A percentile compares a stretch with the other conserved stretches of the same genome.
Evolutionary conservation across 2,888 invertebrate species (phyloP).

Genomic region (Iselma pallidipennis): DNA sequence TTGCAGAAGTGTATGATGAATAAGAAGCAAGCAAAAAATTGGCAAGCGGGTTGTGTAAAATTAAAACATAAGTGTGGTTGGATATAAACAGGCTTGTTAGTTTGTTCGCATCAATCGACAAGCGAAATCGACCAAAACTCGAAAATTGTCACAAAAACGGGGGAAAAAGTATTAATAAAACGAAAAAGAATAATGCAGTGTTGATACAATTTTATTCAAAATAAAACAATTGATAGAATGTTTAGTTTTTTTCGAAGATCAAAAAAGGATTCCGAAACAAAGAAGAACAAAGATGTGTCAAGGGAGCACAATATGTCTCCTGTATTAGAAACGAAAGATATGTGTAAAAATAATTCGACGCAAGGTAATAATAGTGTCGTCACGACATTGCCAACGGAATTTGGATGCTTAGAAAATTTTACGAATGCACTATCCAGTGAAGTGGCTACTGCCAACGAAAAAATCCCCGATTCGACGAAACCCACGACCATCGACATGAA

Average conservation of each 20-base stretch:
- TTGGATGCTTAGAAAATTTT: constrained; percentile 40
- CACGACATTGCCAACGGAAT: constrained; percentile 36
- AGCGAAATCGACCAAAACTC: constrained; percentile 10
- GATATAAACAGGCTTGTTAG: constrained; percentile 28
- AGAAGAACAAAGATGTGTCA: constrained; percentile 30
- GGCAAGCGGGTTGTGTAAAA: constrained; percentile 20
- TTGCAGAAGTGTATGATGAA: constrained; percentile 4
- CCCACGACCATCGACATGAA: constrained; percentile 32
- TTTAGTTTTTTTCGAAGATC: constrained; percentile 50
- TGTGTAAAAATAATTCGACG: constrained; percentile 49
- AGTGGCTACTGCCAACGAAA: constrained; percentile 39
- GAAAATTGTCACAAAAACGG: too few species aligned
- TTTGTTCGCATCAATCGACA: constrained; percentile 25
- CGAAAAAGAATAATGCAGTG: background rate
- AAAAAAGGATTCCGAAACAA: constrained; percentile 42
- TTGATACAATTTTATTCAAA: background rate
- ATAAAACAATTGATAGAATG: constrained; percentile 32
- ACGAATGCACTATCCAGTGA: constrained; percentile 40
- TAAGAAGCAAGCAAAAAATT: constrained; percentile 10
- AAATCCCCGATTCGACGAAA: constrained; percentile 42
- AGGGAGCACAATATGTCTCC: constrained; percentile 12
- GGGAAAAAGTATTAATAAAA: too few species aligned
- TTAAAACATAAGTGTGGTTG: constrained; percentile 26
- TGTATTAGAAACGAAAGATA: constrained; percentile 35
- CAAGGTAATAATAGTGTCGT: constrained; percentile 36